Conservation (phyloP, 2,113 vertebrate genomes). For the Gopherus flavomarginatus region DNA sequence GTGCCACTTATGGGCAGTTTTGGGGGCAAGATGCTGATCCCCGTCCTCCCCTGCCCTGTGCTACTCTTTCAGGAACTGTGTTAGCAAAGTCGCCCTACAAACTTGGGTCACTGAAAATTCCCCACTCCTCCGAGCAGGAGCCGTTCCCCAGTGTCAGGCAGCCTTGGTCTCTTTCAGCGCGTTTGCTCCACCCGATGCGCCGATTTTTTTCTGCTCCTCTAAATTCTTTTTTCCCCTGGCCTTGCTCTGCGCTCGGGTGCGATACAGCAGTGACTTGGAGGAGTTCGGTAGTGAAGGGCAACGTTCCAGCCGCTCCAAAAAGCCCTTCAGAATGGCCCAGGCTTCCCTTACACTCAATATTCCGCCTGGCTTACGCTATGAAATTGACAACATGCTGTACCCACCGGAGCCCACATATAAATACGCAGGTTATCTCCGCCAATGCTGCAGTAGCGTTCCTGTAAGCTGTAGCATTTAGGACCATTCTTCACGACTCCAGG, state of each 20-base stretch:
- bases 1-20: not conserved
- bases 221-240: fast-evolving
- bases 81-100: not conserved
- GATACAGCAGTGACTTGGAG: not conserved
- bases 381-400: fast-evolving
- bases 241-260: not conserved
- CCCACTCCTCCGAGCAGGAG: not conserved
- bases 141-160: not conserved
- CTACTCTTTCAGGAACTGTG: not conserved
- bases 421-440: fast-evolving
- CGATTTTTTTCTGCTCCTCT: fast-evolving
- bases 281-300: not conserved
- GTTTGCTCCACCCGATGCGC: not conserved
- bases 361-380: fast-evolving
- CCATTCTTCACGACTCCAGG: fast-evolving
- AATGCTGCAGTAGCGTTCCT: fast-evolving
- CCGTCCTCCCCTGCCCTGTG: not conserved
- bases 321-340: not conserved
- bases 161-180: fast-evolving
- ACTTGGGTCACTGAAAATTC: not conserved
- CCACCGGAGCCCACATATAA: fast-evolving
- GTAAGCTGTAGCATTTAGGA: fast-evolving
- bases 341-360: fast-evolving
- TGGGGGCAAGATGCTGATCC: too few species aligned
- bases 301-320: not conserved